Conservation (phyloP, 2,797 vertebrate species). For the Sebastes taczanowskii region DNA sequence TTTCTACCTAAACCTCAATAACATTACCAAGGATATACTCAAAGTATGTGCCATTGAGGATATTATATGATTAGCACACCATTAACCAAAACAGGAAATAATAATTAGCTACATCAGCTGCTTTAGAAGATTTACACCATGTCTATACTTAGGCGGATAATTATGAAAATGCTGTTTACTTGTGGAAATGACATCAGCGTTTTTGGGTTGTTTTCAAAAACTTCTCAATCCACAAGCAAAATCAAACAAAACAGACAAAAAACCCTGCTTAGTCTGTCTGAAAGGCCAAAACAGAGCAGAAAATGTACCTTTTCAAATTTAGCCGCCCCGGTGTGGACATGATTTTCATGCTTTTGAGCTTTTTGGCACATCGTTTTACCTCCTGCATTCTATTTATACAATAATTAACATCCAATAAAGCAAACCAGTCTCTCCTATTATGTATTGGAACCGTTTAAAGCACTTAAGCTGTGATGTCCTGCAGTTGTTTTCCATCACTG, state of each 20-base stretch:
- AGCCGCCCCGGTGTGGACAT: background rate
- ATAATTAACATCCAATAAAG: slow-evolving; percentile 6
- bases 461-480: slow-evolving; percentile 22
- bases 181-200: background rate
- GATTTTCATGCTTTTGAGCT: slow-evolving; percentile 21
- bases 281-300: background rate
- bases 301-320: background rate
- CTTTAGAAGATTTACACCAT: background rate
- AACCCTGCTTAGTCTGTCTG: background rate
- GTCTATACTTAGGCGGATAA: background rate
- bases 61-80: background rate
- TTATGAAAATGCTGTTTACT: background rate
- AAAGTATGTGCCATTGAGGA: background rate
- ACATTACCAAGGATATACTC: background rate
- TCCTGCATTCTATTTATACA: slow-evolving; percentile 31
- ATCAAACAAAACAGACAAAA: no score
- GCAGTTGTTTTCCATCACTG: slow-evolving; percentile 56
- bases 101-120: background rate
- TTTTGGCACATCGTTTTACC: slow-evolving; percentile 13
- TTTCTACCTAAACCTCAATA: background rate
- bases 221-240: background rate
- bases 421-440: background rate
- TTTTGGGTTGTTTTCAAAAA: background rate
- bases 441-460: background rate
- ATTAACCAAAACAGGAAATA: background rate